Evolutionary conservation across 2,113 vertebrate species (phyloP).

Genomic region (Pleuronectes platessa): DNA sequence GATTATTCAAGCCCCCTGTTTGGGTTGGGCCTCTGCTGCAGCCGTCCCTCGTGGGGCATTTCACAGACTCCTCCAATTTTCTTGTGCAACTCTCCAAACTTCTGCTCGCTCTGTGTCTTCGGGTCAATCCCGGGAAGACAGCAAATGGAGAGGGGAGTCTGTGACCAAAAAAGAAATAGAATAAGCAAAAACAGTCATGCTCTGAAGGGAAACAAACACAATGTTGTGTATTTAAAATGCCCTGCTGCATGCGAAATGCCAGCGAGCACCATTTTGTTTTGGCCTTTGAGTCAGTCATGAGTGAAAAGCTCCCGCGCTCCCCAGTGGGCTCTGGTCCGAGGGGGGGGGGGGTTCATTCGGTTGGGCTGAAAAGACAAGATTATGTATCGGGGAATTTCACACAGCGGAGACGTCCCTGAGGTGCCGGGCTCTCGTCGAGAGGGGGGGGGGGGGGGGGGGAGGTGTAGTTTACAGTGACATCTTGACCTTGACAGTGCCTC

Average conservation of each 20-base stretch:
- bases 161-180: constrained; percentile 26
- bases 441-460: not conserved
- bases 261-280: constrained; percentile 55
- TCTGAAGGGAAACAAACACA: constrained; percentile 10
- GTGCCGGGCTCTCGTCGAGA: constrained; percentile 10
- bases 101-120: constrained; percentile 28
- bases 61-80: constrained; percentile 59
- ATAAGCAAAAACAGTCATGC: constrained; percentile 12
- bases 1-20: constrained; percentile 73
- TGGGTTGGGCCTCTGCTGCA: constrained; percentile 35
- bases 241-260: constrained; percentile 60
- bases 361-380: constrained; percentile 50
- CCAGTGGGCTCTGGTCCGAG: constrained; percentile 34
- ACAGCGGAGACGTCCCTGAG: constrained; percentile 38
- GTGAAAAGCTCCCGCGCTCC: constrained; percentile 43
- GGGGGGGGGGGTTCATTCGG: constrained; percentile 34
- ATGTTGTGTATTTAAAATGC: constrained; percentile 48
- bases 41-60: constrained; percentile 45
- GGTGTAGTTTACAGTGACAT: constrained; percentile 60
- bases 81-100: constrained; percentile 48
- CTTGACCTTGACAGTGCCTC: constrained; percentile 62
- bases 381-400: constrained; percentile 51
- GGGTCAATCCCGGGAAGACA: constrained; percentile 9
- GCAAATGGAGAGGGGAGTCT: not conserved
- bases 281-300: constrained; percentile 68